Evolutionary conservation across 2,797 vertebrate genomes (phyloP).

Genomic region (Darevskia nairensis): DNA sequence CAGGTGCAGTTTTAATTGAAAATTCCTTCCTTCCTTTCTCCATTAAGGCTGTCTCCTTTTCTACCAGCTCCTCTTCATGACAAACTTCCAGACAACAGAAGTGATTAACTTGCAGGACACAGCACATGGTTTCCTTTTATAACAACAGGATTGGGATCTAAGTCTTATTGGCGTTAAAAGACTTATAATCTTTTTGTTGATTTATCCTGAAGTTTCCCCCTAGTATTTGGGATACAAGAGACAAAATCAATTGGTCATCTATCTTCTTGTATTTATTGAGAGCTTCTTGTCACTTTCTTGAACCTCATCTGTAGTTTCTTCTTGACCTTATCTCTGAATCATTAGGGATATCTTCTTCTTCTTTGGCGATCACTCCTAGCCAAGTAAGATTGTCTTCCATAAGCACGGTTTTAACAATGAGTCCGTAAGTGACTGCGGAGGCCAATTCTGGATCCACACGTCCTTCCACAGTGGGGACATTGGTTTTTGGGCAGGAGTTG

Average conservation of each 20-base stretch:
- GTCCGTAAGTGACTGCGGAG: too few species aligned
- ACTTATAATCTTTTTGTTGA: neutral
- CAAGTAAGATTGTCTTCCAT: too few species aligned
- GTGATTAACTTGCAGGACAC: neutral
- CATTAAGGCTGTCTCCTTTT: neutral
- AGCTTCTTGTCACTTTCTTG: neutral
- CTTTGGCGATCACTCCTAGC: too few species aligned
- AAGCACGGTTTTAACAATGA: too few species aligned
- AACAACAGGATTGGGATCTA: neutral
- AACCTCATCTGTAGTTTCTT: neutral
- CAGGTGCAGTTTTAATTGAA: neutral
- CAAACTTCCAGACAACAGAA: neutral
- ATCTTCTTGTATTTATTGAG: too few species aligned
- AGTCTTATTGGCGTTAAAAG: too few species aligned
- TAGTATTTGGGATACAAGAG: neutral
- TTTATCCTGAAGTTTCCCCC: neutral
- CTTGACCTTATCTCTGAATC: neutral
- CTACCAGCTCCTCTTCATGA: neutral
- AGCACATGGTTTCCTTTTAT: neutral
- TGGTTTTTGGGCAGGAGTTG: too few species aligned
- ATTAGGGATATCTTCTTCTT: neutral
- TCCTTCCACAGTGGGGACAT: too few species aligned
- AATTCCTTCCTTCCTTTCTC: neutral
- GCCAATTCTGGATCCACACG: too few species aligned
- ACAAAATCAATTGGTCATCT: neutral